A percentile compares a stretch with the other conserved stretches of the same genome.
Conservation (phyloP, 1,140 invertebrate species). For the Papilio xuthus region DNA sequence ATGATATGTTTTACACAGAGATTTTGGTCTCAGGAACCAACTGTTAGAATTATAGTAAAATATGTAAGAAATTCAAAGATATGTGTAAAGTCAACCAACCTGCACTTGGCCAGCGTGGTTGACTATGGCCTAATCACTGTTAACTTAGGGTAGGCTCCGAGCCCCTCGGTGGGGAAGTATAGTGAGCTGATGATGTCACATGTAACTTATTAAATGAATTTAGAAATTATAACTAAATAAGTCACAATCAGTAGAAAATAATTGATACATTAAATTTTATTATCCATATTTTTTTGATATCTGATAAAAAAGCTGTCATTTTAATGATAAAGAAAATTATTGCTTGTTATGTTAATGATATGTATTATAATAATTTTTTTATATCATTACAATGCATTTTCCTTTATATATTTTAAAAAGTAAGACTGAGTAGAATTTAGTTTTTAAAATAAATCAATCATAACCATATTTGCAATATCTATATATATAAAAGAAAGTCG, state of each 20-base stretch:
- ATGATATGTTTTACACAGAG: too few species aligned
- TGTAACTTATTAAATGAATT: not conserved
- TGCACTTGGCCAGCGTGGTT: too few species aligned
- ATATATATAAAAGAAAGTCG: too few species aligned
- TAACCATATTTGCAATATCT: not conserved
- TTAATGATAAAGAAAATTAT: slow-evolving; percentile 1
- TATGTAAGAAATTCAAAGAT: too few species aligned
- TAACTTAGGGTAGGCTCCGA: too few species aligned
- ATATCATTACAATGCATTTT: not conserved
- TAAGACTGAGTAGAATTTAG: not conserved
- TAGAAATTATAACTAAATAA: not conserved
- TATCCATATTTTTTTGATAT: not conserved
- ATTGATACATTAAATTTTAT: not conserved
- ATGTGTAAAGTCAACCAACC: too few species aligned
- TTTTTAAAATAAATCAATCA: not conserved
- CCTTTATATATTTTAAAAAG: not conserved
- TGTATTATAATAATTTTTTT: not conserved
- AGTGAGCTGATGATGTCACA: too few species aligned
- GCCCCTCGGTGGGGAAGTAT: too few species aligned
- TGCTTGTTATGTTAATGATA: not conserved
- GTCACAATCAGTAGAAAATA: not conserved
- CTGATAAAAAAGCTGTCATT: not conserved
- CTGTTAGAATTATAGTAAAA: too few species aligned
- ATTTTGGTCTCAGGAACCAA: too few species aligned
- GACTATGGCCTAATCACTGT: too few species aligned